These are phyloP conservation scores for Chionomys nivalis DNA, from an alignment of 2,113 vertebrate species.

Conservation along the genomic window DNA sequence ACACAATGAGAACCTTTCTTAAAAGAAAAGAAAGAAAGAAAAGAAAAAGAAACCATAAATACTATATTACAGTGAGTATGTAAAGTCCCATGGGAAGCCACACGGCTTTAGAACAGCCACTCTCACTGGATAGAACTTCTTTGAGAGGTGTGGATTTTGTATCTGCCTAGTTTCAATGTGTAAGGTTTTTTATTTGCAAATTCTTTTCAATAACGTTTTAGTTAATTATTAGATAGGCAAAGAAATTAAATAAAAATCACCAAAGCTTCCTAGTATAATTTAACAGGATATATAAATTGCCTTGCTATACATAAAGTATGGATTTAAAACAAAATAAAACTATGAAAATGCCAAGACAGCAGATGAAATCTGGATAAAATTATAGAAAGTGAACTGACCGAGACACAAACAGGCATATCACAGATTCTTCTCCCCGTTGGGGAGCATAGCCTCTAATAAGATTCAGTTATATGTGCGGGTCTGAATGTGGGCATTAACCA, in stretches of 20 bases:
- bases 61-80: neutral
- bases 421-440: neutral
- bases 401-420: neutral
- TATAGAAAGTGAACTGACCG: neutral
- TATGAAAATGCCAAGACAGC: neutral
- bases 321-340: neutral
- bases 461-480: neutral
- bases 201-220: neutral
- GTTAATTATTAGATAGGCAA: neutral
- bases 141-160: too few relatives aligned
- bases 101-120: neutral
- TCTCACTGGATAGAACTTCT: neutral
- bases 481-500: neutral
- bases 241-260: neutral
- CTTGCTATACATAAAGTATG: neutral
- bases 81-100: neutral
- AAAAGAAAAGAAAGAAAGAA: neutral
- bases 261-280: neutral
- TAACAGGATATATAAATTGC: neutral
- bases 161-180: neutral
- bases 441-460: neutral
- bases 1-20: neutral
- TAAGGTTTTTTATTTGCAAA: neutral
- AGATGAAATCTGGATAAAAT: neutral
- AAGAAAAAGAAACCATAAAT: neutral